Conservation (phyloP, 2,797 vertebrate species). For the Clarias fuscus region DNA sequence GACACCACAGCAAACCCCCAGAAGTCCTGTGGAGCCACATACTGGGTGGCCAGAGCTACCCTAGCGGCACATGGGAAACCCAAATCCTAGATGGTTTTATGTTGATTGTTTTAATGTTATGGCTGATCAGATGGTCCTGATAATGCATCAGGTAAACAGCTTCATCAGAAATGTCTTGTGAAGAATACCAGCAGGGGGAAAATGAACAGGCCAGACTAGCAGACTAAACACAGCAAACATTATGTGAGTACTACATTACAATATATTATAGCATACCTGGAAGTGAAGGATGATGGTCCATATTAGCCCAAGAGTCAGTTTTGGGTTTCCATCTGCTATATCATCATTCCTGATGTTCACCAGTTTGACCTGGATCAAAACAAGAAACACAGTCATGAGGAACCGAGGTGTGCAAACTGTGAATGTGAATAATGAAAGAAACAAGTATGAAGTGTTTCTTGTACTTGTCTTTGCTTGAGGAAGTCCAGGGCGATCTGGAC, state of each 20-base stretch:
- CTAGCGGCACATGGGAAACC: too few species aligned
- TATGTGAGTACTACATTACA: background rate
- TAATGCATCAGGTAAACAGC: background rate
- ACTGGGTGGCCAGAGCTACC: too few species aligned
- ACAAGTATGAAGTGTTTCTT: background rate
- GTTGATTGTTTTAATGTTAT: too few species aligned
- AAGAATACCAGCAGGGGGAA: background rate
- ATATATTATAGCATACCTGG: conserved; percentile 78
- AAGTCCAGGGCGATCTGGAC: conserved; percentile 97
- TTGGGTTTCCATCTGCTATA: conserved; percentile 95
- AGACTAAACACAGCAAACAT: background rate
- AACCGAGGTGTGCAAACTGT: background rate
- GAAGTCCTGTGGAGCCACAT: too few species aligned
- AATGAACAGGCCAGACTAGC: background rate
- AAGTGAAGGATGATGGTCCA: conserved; percentile 99
- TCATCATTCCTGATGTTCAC: conserved; percentile 98
- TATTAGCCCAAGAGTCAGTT: conserved; percentile 93
- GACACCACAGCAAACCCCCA: too few species aligned
- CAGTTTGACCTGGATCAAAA: conserved; percentile 84
- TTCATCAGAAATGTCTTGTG: background rate
- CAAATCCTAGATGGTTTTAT: too few species aligned
- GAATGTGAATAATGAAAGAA: background rate
- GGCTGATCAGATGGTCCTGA: too few species aligned
- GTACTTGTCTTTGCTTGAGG: conserved; percentile 91
- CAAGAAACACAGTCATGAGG: background rate